A percentile compares a stretch with the other conserved stretches of the same genome.
These are phyloP conservation scores for Noctua janthina DNA, from an alignment of 2,888 invertebrate species.

Conservation along the genomic window DNA sequence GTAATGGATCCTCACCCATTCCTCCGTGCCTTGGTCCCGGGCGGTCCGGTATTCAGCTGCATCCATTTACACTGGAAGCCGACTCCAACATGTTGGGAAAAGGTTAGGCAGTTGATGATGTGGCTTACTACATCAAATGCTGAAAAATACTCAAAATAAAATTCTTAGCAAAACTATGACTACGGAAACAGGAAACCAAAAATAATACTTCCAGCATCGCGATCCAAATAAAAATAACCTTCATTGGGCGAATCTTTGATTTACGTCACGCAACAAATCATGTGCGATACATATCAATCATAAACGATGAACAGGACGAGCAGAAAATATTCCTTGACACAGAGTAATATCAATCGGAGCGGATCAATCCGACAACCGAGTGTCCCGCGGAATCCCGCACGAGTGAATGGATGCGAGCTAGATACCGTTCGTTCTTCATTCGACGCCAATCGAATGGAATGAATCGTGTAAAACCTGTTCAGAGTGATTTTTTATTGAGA, in stretches of 20 bases:
- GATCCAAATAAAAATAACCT: conserved; percentile 39
- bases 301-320: conserved; percentile 60
- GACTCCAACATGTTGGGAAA: background rate
- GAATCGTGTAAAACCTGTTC: conserved; percentile 71
- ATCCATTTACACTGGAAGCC: no score
- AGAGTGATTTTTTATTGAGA: conserved; percentile 70
- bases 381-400: conserved; percentile 64
- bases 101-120: no score
- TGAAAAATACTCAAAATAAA: background rate
- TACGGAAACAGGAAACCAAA: background rate
- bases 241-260: conserved; percentile 43
- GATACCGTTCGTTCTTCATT: conserved; percentile 69
- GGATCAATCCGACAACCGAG: conserved; percentile 67
- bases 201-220: conserved; percentile 1
- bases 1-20: no score
- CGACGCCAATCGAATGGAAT: conserved; percentile 72
- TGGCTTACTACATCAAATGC: background rate
- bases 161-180: background rate
- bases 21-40: no score
- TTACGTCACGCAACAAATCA: conserved; percentile 58
- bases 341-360: conserved; percentile 72
- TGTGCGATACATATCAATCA: conserved; percentile 66
- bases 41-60: background rate
- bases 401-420: conserved; percentile 65
- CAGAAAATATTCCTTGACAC: conserved; percentile 65